phyloP scores from a whole-genome alignment of 2,888 invertebrate species.

The Pristionchus fissidentatus region DNA sequence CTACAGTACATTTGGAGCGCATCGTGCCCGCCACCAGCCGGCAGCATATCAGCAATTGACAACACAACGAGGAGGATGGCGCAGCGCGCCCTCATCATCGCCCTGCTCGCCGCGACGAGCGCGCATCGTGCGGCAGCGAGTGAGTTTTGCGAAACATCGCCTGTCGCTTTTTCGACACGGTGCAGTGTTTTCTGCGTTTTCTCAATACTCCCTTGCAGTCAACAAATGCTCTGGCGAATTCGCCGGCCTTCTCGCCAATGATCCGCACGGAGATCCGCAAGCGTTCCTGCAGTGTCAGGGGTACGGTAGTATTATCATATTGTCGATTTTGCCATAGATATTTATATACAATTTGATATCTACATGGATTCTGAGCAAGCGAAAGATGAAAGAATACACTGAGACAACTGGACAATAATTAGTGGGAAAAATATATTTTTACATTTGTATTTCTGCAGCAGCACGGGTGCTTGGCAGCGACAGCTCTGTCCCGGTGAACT shows the following conservation, averaged over 20 bases:
- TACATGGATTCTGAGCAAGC: too few species aligned
- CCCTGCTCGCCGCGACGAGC: not conserved
- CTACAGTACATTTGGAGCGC: not conserved
- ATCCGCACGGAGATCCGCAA: constrained; percentile 69
- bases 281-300: constrained; percentile 71
- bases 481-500: constrained; percentile 71
- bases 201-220: not conserved
- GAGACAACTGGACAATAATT: not conserved
- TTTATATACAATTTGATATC: too few species aligned
- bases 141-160: constrained; percentile 13
- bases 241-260: constrained; percentile 69
- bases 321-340: not conserved
- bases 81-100: constrained; percentile 38
- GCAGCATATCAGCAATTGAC: not conserved
- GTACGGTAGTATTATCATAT: constrained; percentile 53
- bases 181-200: not conserved
- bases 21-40: not conserved
- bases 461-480: constrained; percentile 62
- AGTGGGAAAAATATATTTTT: not conserved
- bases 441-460: constrained; percentile 1
- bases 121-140: constrained; percentile 10
- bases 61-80: constrained; percentile 15
- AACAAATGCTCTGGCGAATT: constrained; percentile 52
- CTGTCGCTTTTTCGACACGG: constrained; percentile 20
- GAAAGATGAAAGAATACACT: not conserved